These are phyloP conservation scores for Penaeus chinensis DNA, from an alignment of 1,140 invertebrate species.

Conservation along the genomic window DNA sequence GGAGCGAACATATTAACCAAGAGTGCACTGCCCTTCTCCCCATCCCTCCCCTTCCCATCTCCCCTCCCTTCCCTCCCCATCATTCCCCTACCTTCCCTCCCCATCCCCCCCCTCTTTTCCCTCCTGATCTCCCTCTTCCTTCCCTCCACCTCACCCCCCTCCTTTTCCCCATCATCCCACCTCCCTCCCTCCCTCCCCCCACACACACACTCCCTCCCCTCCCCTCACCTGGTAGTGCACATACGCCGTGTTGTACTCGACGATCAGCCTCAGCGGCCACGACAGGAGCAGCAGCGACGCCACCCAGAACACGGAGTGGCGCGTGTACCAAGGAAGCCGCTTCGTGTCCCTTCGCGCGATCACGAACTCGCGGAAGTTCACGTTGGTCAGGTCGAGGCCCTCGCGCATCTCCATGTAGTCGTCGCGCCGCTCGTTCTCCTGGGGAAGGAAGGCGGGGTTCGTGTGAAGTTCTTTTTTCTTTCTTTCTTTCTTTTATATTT, in stretches of 20 bases:
- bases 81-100: too few species aligned
- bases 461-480: too few species aligned
- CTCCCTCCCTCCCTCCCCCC: too few species aligned
- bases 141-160: too few species aligned
- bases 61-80: too few species aligned
- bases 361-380: slow-evolving; percentile 78
- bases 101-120: too few species aligned
- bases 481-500: too few species aligned
- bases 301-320: slow-evolving; percentile 80
- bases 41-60: too few species aligned
- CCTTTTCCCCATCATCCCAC: too few species aligned
- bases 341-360: slow-evolving; percentile 76
- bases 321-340: slow-evolving; percentile 76
- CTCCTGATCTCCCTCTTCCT: too few species aligned
- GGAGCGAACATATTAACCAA: background rate
- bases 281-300: slow-evolving; percentile 81
- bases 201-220: too few species aligned
- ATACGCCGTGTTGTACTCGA: slow-evolving; percentile 87
- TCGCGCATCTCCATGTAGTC: slow-evolving; percentile 92
- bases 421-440: slow-evolving; percentile 82
- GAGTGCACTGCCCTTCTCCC: background rate
- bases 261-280: slow-evolving; percentile 85
- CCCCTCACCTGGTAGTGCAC: slow-evolving; percentile 64
- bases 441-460: background rate
- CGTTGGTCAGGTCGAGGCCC: slow-evolving; percentile 80